Conservation (phyloP, 35 echinoderm and acorn worm genomes). For the Strongylocentrotus purpuratus region DNA sequence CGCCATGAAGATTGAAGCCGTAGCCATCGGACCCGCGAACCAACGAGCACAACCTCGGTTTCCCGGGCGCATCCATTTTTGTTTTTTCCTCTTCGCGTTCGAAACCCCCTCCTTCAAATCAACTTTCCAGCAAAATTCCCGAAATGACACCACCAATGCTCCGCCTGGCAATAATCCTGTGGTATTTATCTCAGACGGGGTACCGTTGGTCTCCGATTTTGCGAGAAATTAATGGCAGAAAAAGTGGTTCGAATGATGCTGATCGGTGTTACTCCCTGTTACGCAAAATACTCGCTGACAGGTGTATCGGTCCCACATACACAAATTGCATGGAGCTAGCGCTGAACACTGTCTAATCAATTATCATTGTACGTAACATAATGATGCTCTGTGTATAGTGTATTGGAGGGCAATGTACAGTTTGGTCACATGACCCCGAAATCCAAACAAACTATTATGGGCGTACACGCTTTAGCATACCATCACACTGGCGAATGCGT, state of each 20-base stretch:
- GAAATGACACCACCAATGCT: not conserved
- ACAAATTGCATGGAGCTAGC: not conserved
- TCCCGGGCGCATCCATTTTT: slow-evolving; percentile 55
- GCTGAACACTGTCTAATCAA: not conserved
- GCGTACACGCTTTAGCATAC: not conserved
- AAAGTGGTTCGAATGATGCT: not conserved
- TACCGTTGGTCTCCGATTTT: not conserved
- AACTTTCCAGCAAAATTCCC: not conserved
- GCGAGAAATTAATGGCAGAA: not conserved
- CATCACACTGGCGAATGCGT: not conserved
- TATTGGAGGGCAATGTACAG: not conserved
- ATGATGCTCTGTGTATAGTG: not conserved
- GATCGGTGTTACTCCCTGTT: not conserved
- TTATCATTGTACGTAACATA: not conserved
- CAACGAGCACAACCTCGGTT: slow-evolving; percentile 78
- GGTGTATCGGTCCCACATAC: not conserved
- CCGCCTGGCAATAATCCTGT: not conserved
- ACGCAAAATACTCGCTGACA: not conserved
- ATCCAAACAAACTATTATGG: not conserved
- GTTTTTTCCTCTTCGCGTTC: not conserved
- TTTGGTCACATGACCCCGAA: not conserved
- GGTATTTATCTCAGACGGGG: not conserved
- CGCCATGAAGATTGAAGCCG: slow-evolving; percentile 94
- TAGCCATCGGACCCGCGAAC: slow-evolving; percentile 61
- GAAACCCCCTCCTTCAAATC: not conserved